A percentile compares a stretch with the other conserved stretches of the same genome.
Conservation (phyloP, 2,888 invertebrate species). For the Aricia artaxerxes region DNA sequence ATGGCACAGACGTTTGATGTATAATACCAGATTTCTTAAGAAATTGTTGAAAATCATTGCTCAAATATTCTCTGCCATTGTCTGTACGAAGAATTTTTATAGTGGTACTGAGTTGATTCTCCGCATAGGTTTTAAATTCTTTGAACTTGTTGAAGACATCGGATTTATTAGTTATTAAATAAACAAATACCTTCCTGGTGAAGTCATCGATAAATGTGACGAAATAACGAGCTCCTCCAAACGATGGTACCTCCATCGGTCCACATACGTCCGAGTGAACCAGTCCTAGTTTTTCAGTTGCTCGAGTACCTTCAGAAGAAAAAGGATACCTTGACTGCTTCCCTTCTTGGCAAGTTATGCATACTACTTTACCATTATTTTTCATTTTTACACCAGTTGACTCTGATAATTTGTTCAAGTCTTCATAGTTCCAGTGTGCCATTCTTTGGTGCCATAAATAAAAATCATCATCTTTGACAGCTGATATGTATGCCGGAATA, state of each 20-base stretch:
- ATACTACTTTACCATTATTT: neutral
- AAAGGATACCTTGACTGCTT: slow-evolving; percentile 12
- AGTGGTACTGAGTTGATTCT: too few relatives aligned
- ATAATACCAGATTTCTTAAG: too few relatives aligned
- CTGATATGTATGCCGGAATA: neutral
- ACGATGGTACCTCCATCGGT: slow-evolving; percentile 2
- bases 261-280: slow-evolving; percentile 27
- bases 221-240: slow-evolving; percentile 2
- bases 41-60: too few relatives aligned
- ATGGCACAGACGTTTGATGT: too few relatives aligned
- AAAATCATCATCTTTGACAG: neutral
- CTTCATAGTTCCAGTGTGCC: slow-evolving; percentile 15
- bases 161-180: too few relatives aligned
- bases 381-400: slow-evolving; percentile 8
- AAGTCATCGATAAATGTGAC: slow-evolving; percentile 20
- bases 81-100: too few relatives aligned
- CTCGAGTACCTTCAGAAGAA: neutral
- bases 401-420: neutral
- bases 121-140: too few relatives aligned
- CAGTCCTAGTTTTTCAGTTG: neutral
- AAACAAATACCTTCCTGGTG: neutral
- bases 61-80: too few relatives aligned
- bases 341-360: neutral
- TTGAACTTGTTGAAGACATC: too few relatives aligned
- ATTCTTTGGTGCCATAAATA: slow-evolving; percentile 18